phyloP scores from a whole-genome alignment of 2,113 vertebrate genomes.

The Fregetta grallaria region DNA sequence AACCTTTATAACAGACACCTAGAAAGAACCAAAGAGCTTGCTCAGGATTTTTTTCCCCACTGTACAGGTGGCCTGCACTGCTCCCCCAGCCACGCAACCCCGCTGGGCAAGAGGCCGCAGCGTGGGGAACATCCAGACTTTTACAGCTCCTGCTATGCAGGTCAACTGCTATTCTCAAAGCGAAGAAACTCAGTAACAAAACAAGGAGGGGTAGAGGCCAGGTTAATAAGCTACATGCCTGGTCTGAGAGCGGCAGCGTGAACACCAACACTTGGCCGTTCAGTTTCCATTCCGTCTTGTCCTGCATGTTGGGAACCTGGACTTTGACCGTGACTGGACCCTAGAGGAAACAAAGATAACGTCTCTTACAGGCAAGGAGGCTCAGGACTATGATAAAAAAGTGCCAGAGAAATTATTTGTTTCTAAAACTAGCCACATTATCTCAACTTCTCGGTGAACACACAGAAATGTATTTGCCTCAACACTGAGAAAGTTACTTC shows the following conservation, averaged over 20 bases:
- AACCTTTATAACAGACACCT: conserved; percentile 99
- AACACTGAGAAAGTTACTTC: neutral
- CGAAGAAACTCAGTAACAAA: neutral
- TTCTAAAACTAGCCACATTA: neutral
- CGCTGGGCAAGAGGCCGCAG: neutral
- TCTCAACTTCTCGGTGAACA: neutral
- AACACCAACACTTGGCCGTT: conserved; percentile 93
- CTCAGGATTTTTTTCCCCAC: neutral
- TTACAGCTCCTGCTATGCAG: neutral
- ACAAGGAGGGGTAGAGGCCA: neutral
- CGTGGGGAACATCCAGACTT: neutral
- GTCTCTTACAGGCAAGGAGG: neutral
- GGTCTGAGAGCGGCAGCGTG: conserved; percentile 93
- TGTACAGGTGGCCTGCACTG: neutral
- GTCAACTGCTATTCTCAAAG: neutral
- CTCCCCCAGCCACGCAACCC: neutral
- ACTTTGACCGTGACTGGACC: conserved; percentile 97
- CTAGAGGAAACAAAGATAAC: conserved; percentile 65
- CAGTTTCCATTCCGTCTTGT: conserved; percentile 99
- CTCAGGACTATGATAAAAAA: neutral
- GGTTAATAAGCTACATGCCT: conserved; percentile 74
- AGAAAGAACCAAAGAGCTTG: neutral
- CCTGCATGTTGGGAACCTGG: conserved; percentile 99
- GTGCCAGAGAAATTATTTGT: neutral
- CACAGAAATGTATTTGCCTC: neutral